Evolutionary conservation across 2,888 invertebrate species (phyloP).

Genomic region (Cryptophagus acutangulus): DNA sequence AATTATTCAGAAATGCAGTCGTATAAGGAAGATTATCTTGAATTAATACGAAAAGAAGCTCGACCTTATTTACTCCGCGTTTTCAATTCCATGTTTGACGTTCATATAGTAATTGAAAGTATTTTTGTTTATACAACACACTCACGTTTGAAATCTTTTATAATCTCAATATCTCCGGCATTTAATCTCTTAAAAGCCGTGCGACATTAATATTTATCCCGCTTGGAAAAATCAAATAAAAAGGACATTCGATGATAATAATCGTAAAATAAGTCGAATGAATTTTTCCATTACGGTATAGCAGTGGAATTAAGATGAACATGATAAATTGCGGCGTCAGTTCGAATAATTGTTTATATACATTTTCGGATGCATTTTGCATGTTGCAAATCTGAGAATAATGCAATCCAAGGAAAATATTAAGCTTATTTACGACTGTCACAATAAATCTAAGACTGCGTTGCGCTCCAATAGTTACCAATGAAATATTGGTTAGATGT

Average conservation of each 20-base stretch:
- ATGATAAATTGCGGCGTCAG: no score
- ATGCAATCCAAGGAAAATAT: slow-evolving; percentile 10
- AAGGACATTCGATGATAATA: neutral
- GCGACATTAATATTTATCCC: slow-evolving; percentile 7
- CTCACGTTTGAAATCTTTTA: neutral
- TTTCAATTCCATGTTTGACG: slow-evolving; percentile 7
- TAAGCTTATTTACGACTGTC: slow-evolving; percentile 22
- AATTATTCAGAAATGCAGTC: slow-evolving; percentile 6
- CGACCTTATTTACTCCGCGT: slow-evolving; percentile 4
- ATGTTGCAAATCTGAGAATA: no score
- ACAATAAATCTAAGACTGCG: slow-evolving; percentile 17
- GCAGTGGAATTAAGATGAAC: no score
- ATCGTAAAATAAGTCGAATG: no score
- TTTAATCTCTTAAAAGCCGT: slow-evolving; percentile 6
- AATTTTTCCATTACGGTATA: no score
- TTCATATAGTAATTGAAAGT: slow-evolving; percentile 1
- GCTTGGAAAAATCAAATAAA: slow-evolving; percentile 3
- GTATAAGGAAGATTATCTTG: slow-evolving; percentile 7
- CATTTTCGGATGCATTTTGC: no score
- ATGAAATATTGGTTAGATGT: slow-evolving; percentile 38
- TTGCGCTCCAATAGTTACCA: slow-evolving; percentile 25
- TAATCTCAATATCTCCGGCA: slow-evolving; percentile 6
- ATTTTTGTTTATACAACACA: slow-evolving; percentile 8
- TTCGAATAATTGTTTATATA: no score
- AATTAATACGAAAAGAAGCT: slow-evolving; percentile 2